Evolutionary conservation across 30 jellyfish, hydroid and myxozoan genomes (phyloP), one percentile per base, ranked within the genome.

Genomic region (Aurelia coerulea): DNA sequence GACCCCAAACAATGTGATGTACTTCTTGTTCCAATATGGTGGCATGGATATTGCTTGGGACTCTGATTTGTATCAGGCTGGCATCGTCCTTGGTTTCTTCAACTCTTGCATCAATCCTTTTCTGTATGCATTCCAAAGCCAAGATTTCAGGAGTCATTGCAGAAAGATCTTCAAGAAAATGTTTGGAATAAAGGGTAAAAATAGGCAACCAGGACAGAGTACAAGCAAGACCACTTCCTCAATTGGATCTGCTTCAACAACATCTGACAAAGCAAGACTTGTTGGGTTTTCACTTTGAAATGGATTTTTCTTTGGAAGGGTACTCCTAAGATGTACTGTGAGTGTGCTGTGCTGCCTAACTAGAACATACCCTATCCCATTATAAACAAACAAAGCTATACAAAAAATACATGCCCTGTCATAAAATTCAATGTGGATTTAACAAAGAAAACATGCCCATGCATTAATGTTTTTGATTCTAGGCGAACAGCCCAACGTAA

Each of bases 71-170:
- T 94, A 49, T 39, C 98, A 94, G 68, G 67, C 74, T 15, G 85
- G 85, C 0, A 79, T 94, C 23, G 51, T 94, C 46, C 78, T 94
- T 5, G 90, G 96, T 39, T 83, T 81, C 39, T 68, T 90, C 53
- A 94, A 76, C 69, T 74, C 97, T n/a, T 94, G 97, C 58, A 52
- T 94, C 29, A 94, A 94, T 74, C 98, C 98, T 0, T 10, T 94
- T 34, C 74, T 94, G 71, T 94, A 94, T 62, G 89, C 96, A 12
- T 80, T 88, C 65, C 90, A 78, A 66, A 88, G 97, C 86, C 60
- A 88, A 50, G 90, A 83, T 4, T 94, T 94, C 81, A 71, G 97
- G 16, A 19, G 51, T 3, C 72, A 80, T 62, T 89, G 97, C 89
- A 68, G 19, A 29, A 39, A 71, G 35, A 74, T 76, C 41, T 46